Evolutionary conservation across 2,113 vertebrate genomes (phyloP).

Genomic region (Scopus umbretta): DNA sequence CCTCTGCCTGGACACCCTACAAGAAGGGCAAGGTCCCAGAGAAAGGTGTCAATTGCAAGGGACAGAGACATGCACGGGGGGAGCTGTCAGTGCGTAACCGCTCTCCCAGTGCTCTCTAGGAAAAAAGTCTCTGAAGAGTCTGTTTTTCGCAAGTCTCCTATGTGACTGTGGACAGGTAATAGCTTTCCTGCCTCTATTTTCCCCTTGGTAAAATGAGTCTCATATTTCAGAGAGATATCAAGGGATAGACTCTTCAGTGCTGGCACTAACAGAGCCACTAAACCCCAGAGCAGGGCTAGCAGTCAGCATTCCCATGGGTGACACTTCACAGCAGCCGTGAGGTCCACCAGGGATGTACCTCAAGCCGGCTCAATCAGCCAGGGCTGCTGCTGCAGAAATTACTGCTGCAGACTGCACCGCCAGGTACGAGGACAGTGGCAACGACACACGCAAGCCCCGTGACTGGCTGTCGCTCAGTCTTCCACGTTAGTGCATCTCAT

Average conservation of each 20-base stretch:
- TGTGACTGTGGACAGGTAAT: rapidly evolving
- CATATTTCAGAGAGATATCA: not conserved
- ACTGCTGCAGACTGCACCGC: not conserved
- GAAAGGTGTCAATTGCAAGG: not conserved
- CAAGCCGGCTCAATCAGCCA: not conserved
- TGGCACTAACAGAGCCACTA: not conserved
- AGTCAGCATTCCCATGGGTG: not conserved
- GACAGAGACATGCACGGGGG: not conserved
- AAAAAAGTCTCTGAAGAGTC: not conserved
- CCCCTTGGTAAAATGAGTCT: not conserved
- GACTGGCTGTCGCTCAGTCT: rapidly evolving
- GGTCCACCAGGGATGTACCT: no score
- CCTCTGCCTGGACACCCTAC: constrained; percentile 73
- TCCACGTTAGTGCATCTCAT: rapidly evolving
- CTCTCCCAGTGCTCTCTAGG: not conserved
- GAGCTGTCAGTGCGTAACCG: rapidly evolving
- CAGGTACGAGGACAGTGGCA: no score
- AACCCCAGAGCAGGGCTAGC: not conserved
- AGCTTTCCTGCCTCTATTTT: not conserved
- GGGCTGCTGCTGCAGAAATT: not conserved
- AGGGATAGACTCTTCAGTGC: not conserved
- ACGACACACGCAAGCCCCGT: rapidly evolving
- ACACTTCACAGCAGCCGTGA: not conserved
- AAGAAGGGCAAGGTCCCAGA: not conserved
- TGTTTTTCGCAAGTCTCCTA: not conserved